Conservation (phyloP, 2,888 invertebrate genomes). For the Oeneis ivallda region DNA sequence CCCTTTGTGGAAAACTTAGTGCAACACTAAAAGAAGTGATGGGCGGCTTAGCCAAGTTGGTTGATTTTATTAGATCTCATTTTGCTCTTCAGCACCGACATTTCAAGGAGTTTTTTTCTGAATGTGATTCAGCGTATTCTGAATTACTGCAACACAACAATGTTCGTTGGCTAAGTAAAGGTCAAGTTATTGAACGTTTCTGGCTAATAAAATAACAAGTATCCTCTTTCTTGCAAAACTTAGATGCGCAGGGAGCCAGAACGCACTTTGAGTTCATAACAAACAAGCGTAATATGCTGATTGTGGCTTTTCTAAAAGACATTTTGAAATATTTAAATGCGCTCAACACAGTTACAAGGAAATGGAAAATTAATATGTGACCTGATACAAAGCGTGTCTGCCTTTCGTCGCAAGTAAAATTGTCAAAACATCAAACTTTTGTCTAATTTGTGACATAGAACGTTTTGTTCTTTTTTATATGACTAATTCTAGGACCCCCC, state of each 20-base stretch:
- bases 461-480: too few species aligned
- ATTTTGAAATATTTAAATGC: too few species aligned
- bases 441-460: too few species aligned
- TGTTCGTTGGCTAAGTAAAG: constrained; percentile 14
- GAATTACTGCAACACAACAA: constrained; percentile 7
- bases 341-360: too few species aligned
- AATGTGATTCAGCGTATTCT: constrained; percentile 1
- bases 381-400: too few species aligned
- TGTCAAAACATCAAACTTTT: too few species aligned
- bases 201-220: constrained; percentile 36
- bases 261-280: too few species aligned
- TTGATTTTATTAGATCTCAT: constrained; percentile 1
- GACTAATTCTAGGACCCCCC: too few species aligned
- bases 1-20: neutral
- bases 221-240: constrained; percentile 42
- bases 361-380: too few species aligned
- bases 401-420: too few species aligned
- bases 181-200: constrained; percentile 38
- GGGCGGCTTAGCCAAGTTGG: neutral
- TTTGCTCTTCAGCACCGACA: constrained; percentile 1
- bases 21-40: constrained; percentile 2
- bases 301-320: too few species aligned
- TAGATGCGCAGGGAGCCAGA: constrained; percentile 23
- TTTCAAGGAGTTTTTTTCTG: neutral
- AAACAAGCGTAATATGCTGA: too few species aligned